Evolutionary conservation across 2,888 invertebrate genomes (phyloP).

Genomic region (Alentia gelatinosa): DNA sequence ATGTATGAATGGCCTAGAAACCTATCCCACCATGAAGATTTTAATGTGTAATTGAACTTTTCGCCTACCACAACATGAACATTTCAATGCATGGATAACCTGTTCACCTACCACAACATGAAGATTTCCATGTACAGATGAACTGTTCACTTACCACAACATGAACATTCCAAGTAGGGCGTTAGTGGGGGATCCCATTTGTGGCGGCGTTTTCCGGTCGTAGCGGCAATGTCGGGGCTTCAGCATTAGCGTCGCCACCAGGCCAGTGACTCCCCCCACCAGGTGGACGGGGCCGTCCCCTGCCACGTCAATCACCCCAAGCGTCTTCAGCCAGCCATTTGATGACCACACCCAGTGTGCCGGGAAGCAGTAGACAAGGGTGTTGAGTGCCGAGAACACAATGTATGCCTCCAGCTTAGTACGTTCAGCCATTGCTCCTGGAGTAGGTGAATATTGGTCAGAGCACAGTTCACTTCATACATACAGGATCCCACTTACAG

Average conservation of each 20-base stretch:
- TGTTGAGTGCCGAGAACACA: constrained; percentile 76
- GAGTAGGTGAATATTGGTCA: no score
- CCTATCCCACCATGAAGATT: no score
- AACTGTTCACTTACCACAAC: constrained; percentile 74
- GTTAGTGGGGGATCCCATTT: constrained; percentile 76
- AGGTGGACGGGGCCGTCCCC: constrained; percentile 80
- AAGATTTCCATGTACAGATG: no score
- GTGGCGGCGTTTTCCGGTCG: constrained; percentile 62
- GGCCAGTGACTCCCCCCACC: constrained; percentile 76
- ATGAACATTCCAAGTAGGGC: constrained; percentile 77
- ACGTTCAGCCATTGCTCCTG: constrained; percentile 78
- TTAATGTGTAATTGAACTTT: no score
- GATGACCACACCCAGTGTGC: constrained; percentile 81
- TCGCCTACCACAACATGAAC: no score
- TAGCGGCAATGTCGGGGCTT: constrained; percentile 75
- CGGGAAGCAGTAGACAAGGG: constrained; percentile 78
- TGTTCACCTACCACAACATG: no score
- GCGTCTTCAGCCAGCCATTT: constrained; percentile 74
- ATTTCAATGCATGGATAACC: no score
- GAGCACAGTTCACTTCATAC: no score
- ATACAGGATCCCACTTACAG: no score
- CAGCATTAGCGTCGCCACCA: constrained; percentile 76
- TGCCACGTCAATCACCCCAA: constrained; percentile 75
- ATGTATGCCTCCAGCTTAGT: constrained; percentile 76
- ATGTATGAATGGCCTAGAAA: no score